Evolutionary conservation across 2,113 vertebrate species (phyloP).

Genomic region (Oreocharis arfaki): DNA sequence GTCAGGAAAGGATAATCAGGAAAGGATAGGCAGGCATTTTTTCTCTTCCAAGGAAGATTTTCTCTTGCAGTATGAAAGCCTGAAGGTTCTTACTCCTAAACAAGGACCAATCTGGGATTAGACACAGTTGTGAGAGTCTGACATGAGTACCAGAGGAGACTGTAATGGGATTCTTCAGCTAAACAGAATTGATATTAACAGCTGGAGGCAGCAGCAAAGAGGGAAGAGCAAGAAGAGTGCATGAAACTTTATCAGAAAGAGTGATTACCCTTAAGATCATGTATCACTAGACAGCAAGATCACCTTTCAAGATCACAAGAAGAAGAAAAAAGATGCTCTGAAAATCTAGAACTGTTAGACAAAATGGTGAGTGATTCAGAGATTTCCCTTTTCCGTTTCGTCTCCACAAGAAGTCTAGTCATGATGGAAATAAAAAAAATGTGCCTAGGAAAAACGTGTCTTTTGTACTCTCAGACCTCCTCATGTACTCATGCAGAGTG

Average conservation of each 20-base stretch:
- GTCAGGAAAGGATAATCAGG: rapidly evolving
- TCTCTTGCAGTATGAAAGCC: background rate
- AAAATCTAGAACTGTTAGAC: background rate
- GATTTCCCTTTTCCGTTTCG: background rate
- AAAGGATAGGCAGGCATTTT: rapidly evolving
- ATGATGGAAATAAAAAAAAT: background rate
- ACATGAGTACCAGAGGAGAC: background rate
- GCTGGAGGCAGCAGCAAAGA: background rate
- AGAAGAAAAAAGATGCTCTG: background rate
- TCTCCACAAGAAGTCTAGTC: background rate
- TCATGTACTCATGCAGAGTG: background rate
- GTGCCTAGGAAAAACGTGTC: rapidly evolving
- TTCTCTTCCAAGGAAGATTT: background rate
- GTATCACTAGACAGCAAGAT: background rate
- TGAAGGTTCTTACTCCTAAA: background rate
- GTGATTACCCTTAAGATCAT: background rate
- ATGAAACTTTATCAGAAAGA: background rate
- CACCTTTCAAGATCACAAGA: background rate
- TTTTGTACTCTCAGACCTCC: background rate
- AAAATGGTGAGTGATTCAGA: background rate
- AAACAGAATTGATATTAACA: background rate
- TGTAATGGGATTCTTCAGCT: background rate
- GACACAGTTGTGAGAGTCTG: background rate
- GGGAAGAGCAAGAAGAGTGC: background rate
- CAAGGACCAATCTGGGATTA: background rate